Evolutionary conservation across 2,797 vertebrate species (phyloP).

Genomic region (Ptychadena robeensis): DNA sequence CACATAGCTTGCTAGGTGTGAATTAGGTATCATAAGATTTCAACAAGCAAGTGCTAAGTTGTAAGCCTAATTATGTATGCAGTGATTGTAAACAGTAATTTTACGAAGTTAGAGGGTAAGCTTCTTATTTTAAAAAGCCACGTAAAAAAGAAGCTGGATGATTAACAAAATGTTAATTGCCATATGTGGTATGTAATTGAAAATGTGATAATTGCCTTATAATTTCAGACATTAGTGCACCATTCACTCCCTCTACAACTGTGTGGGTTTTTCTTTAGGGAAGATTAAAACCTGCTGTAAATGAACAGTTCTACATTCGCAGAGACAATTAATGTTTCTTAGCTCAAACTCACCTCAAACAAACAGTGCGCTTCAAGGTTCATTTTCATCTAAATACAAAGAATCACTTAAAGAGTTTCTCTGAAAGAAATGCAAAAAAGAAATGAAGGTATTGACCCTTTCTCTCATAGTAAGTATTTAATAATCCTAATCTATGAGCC

Average conservation of each 20-base stretch:
- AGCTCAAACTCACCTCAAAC: conserved; percentile 52
- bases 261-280: conserved; percentile 57
- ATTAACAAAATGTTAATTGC: conserved; percentile 72
- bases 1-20: conserved; percentile 49
- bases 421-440: conserved; percentile 31
- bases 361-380: conserved; percentile 50
- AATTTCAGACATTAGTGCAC: conserved; percentile 68
- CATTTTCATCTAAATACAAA: conserved; percentile 54
- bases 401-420: conserved; percentile 5
- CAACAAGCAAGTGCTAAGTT: conserved; percentile 64
- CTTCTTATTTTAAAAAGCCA: conserved; percentile 68
- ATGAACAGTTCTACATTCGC: conserved; percentile 42
- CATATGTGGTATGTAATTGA: conserved; percentile 65
- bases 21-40: conserved; percentile 63
- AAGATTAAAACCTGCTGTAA: conserved; percentile 48
- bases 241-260: conserved; percentile 62
- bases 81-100: conserved; percentile 66
- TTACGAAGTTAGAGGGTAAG: conserved; percentile 63
- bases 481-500: conserved; percentile 2
- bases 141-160: conserved; percentile 63
- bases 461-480: conserved; percentile 13
- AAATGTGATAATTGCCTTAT: conserved; percentile 68
- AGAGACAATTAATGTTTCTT: conserved; percentile 53
- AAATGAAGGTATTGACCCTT: conserved; percentile 27
- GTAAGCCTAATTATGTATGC: conserved; percentile 65